Evolutionary conservation across 1,140 invertebrate species (phyloP).

Genomic region (Hypsibius dujardini): DNA sequence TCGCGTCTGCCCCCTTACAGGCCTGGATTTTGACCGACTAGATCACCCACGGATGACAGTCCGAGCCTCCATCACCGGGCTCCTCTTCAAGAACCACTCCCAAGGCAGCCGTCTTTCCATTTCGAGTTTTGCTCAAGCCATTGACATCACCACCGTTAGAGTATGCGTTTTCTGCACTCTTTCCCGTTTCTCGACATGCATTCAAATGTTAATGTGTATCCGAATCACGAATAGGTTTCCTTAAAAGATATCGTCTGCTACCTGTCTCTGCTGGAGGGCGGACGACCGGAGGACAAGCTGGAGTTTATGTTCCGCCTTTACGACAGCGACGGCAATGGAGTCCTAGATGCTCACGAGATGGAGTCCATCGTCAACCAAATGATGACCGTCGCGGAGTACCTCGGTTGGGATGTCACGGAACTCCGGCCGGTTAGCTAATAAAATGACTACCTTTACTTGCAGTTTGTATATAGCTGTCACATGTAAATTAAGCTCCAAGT

Average conservation of each 20-base stretch:
- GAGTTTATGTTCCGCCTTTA: slow-evolving; percentile 97
- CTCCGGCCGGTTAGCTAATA: slow-evolving; percentile 72
- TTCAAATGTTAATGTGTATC: too few species aligned
- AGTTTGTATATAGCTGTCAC: too few species aligned
- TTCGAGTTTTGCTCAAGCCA: slow-evolving; percentile 34
- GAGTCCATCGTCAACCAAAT: slow-evolving; percentile 93
- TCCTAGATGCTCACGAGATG: slow-evolving; percentile 81
- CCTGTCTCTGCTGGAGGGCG: slow-evolving; percentile 79
- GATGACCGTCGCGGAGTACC: slow-evolving; percentile 93
- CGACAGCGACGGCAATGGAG: slow-evolving; percentile 84
- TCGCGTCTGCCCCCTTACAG: too few species aligned
- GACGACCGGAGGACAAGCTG: slow-evolving; percentile 81
- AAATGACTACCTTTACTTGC: too few species aligned
- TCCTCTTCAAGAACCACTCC: background rate
- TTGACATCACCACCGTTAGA: slow-evolving; percentile 57
- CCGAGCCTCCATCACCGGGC: background rate
- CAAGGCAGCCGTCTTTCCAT: slow-evolving; percentile 1
- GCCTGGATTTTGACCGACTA: background rate
- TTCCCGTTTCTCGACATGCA: too few species aligned
- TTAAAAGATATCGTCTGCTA: slow-evolving; percentile 90
- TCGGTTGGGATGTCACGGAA: slow-evolving; percentile 89
- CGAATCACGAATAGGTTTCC: too few species aligned
- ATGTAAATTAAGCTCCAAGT: too few species aligned
- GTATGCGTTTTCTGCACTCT: too few species aligned
- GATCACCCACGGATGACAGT: background rate